These are phyloP conservation scores for Temnothorax unifasciatus DNA, from an alignment of 2,888 invertebrate genomes.

Conservation along the genomic window DNA sequence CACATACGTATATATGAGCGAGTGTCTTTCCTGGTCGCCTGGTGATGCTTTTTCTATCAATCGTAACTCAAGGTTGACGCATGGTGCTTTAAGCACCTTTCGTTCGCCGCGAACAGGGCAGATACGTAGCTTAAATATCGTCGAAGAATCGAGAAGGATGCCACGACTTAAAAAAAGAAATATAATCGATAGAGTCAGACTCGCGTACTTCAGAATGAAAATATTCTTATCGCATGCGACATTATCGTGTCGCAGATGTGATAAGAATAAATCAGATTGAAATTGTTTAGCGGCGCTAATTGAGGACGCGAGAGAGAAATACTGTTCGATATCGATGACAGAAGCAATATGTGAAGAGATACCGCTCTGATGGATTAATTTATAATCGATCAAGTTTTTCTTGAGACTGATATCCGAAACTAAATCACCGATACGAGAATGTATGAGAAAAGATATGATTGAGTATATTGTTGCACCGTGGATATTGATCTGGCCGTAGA, in stretches of 20 bases:
- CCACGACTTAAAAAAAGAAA: background rate
- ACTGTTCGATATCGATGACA: background rate
- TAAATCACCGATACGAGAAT: conserved; percentile 24
- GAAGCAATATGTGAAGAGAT: background rate
- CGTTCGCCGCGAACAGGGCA: background rate
- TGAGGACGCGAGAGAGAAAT: background rate
- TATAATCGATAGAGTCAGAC: background rate
- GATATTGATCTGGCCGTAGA: conserved; percentile 35
- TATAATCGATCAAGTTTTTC: conserved; percentile 28
- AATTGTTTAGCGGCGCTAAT: background rate
- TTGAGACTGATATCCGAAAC: conserved; percentile 1
- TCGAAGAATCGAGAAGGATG: background rate
- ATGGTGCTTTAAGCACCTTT: conserved; percentile 9
- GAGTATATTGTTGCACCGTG: conserved; percentile 18
- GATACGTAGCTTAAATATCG: background rate
- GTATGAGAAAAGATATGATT: conserved; percentile 19
- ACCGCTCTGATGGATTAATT: conserved; percentile 11
- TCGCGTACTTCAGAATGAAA: background rate
- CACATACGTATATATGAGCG: conserved; percentile 34
- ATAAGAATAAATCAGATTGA: background rate
- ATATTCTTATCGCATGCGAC: background rate
- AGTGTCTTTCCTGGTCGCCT: conserved; percentile 49
- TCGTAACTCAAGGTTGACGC: conserved; percentile 39
- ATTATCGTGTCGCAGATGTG: background rate
- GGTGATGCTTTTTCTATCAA: conserved; percentile 45